Evolutionary conservation across 2,113 vertebrate species (phyloP), one percentile per base, ranked within the genome.

Genomic region (Tachysurus fulvidraco): DNA sequence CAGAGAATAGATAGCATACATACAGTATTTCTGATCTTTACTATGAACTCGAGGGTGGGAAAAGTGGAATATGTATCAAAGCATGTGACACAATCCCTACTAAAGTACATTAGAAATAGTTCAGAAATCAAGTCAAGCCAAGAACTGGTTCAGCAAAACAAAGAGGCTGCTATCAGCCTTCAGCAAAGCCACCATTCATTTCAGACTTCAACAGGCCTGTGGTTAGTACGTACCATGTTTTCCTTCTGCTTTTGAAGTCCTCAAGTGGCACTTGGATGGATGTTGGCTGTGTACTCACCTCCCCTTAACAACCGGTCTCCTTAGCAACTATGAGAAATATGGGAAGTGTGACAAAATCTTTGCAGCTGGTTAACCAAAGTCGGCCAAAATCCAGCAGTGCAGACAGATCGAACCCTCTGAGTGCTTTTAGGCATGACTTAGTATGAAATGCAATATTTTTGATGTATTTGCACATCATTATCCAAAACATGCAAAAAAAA

Each of bases 11-110:
- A 54, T 28, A 10, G 46, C 74, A 23, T 46, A 8, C 21, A n/a
- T n/a, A n/a, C n/a, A n/a, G 2, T 36, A 60, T 12, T 60, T 5
- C 52, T 30, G 10, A 44, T 60, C n/a, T 52, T 30, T n/a, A 17
- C 52, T 52, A 10, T 4, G 13, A 60, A 62, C 30, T n/a, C 9
- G 21, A 25, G 28, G 28, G 2, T 13, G 89, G 23, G 23, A 76
- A 14, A 52, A 52, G 46, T 76, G 73, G 11, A 76, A 16, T 41
- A 92, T 19, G 7, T 88, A 90, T 90, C 92, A 93, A 88, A 94
- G 90, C 79, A 94, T 86, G 0, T 83, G 50, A 60, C 92, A 92
- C 21, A 0, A 74, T 81, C 60, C 88, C 78, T 41, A 74, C 78
- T 23, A 44, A 60, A 85, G 83, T 78, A 62, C 60, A 85, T 69